Percentiles rank a stretch among this genome's conserved stretches.
Evolutionary conservation across 1,140 invertebrate genomes (phyloP).

Genomic region (Mya arenaria): DNA sequence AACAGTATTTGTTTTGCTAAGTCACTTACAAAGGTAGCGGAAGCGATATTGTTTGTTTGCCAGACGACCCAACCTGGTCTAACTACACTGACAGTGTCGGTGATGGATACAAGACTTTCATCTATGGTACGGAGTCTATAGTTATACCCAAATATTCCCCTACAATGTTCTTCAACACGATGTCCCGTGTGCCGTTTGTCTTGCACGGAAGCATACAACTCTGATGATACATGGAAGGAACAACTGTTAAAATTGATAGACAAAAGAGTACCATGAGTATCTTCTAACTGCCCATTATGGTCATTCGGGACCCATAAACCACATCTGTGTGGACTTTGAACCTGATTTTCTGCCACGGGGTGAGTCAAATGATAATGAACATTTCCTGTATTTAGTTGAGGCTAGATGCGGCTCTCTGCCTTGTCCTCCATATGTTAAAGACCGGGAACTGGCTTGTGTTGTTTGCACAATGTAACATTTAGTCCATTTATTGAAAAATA

Average conservation of each 20-base stretch:
- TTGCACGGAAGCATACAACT: background rate
- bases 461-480: no score
- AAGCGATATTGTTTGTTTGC: background rate
- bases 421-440: no score
- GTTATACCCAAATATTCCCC: background rate
- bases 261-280: background rate
- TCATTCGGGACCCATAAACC: background rate
- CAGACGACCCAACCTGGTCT: background rate
- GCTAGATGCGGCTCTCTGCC: no score
- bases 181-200: constrained; percentile 46
- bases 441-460: no score
- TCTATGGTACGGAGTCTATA: constrained; percentile 29
- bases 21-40: no score
- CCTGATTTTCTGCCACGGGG: background rate
- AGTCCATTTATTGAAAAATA: no score
- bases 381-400: background rate
- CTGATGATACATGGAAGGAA: background rate
- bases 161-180: background rate
- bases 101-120: background rate
- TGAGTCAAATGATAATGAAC: background rate
- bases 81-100: background rate
- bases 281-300: background rate
- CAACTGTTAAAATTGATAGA: background rate
- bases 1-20: no score
- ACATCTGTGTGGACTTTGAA: background rate